Evolutionary conservation across 2,888 invertebrate species (phyloP), one percentile per base, ranked within the genome.

Genomic region (Helleia helle): DNA sequence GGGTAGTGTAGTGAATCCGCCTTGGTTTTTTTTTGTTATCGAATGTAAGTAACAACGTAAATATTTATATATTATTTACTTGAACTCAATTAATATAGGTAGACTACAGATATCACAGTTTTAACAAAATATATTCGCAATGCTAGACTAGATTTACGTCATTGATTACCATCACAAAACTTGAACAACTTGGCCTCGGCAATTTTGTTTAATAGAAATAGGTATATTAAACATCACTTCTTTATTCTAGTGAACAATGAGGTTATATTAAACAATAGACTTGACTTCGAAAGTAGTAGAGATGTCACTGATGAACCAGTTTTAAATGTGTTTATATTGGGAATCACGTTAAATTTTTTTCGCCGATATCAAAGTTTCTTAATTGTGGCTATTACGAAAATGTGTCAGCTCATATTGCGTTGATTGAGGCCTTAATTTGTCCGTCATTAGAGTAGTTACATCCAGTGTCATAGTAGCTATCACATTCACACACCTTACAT

Each of bases 321-420:
- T 8, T 29, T 29, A 7, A 29, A 12, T 29, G 11, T 12, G 5
- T 29, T 13, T 5, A 8, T n/a, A 29, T 29, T 4, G 6, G 12
- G 8, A 13, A 6, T 29, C 11, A 29, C 29, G 2, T 11, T 8
- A 29, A 5, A 17, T 12, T 26, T 17, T 8, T 37, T 4, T 17
- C 12, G 27, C 15, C 8, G 17, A 9, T 12, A 12, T n/a, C n/a
- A n/a, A n/a, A n/a, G n/a, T 34, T 22, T 60, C 55, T 72, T 80
- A 81, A 83, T 81, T 81, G 69, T 58, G 55, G 52, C 70, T 71
- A 73, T 79, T 81, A 77, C 51, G 66, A 65, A 81, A 64, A 74
- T 83, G 72, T 80, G 79, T 79, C 79, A 74, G 56, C 66, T 65
- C 61, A 65, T 70, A 61, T 26, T 25, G 14, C 34, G 34, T 22